Evolutionary conservation across 2,888 invertebrate species (phyloP), one percentile per base, ranked within the genome.

Genomic region (Arge pagana): DNA sequence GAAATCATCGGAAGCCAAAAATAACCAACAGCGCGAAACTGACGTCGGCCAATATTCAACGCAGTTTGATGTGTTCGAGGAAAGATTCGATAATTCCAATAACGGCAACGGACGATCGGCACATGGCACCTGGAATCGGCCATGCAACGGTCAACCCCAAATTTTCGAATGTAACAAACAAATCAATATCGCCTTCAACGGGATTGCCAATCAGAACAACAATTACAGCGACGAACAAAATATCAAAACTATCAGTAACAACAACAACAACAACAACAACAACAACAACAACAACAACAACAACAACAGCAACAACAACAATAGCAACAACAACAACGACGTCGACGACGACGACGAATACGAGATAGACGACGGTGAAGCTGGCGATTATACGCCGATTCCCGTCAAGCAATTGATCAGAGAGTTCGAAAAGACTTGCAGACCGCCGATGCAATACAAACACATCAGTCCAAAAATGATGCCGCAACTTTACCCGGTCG

Each of bases 361-460:
- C 61, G 79, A 79, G 28, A 36, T 53, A 4, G 50, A 52, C 5
- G 23, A 52, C 6, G 48, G 56, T n/a, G 37, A 45, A 13, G 67
- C 68, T 13, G 66, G 45, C 43, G 74, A 74, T 5, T 74, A 75
- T 48, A 76, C 76, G 0, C 76, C 78, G 24, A 67, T 77, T 3
- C 78, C 77, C 6, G 78, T 80, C 2, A 78, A 77, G 53, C 76
- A 76, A 40, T 66, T 86, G 24, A 85, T 86, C 41, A 79, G 80
- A 55, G 82, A 80, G 59, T 86, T 85, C 61, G 85, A 86, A 63
- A 81, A 84, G 62, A 83, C 82, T n/a, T 78, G 80, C n/a, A 74
- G 80, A 68, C 82, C 83, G 1, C 66, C 78, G 4, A 74, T 83
- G 66, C 80, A 80, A 50, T 80, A 80, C 60, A 82, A 83, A 59